Base-by-base conservation (phyloP, 2,888 invertebrate species). In the Watsonalla binaria region DNA sequence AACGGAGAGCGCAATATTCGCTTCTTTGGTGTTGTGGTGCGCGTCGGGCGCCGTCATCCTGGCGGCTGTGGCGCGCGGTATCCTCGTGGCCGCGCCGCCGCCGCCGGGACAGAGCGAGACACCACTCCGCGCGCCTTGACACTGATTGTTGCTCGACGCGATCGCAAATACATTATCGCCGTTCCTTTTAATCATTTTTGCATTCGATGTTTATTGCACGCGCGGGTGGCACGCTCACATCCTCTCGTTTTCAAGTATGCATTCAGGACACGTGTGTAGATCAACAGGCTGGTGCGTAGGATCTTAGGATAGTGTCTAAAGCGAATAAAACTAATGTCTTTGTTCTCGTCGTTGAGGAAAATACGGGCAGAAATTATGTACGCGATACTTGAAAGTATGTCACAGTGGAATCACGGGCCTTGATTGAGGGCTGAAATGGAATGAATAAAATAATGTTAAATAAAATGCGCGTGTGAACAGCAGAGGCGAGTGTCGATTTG, bases 161-260 rank as follows among this genome's bases (percentile, higher is more conserved):
- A 90, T 87, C 84, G 88, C 89, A 86, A 89, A 90, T 79, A 87
- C 89, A 90, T 90, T 90, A 89, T 89, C 90, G 82, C 87, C 77
- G 80, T 90, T 90, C 79, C 86, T 87, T 90, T 89, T 90, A 84
- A 90, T 90, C 90, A 90, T 90, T 90, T 89, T 90, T 87, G 81
- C 82, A 86, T 87, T 84, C 76, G 72, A 80, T 85, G 84, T 86
- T 82, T 82, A 86, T 78, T 79, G 79, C 72, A 81, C 80, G 77
- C 82, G 78, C 83, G 83, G 82, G 82, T 80, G 78, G 76, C 72
- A 74, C 78, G 69, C 77, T 81, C 75, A 76, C 87, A 87, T 88
- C 79, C 72, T 86, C 74, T 74, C 75, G 76, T 82, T 78, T 78
- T 79, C 78, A 80, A 79, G 80, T 85, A 84, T 82, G 82, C 80